These are phyloP conservation scores for Progne subis DNA, from an alignment of 2,113 vertebrate species.

Conservation along the genomic window DNA sequence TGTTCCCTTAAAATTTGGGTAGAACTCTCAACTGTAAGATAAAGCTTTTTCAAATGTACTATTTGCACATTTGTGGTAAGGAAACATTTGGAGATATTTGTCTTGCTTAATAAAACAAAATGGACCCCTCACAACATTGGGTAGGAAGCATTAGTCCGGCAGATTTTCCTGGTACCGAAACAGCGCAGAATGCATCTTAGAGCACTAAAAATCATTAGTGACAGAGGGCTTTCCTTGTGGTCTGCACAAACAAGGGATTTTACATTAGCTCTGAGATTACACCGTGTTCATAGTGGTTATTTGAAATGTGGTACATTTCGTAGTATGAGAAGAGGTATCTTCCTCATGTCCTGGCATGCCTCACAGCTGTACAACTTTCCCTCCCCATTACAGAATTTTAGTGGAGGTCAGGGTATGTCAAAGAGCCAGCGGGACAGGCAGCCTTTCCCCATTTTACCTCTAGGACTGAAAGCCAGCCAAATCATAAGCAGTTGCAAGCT, in stretches of 20 bases:
- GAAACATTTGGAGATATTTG: background rate
- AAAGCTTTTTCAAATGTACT: background rate
- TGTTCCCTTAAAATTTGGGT: background rate
- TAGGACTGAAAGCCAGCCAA: background rate
- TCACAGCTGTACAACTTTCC: background rate
- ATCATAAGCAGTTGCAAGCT: conserved; percentile 4
- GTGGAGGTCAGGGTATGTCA: background rate
- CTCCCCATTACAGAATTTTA: background rate
- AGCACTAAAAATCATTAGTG: background rate
- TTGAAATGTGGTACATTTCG: background rate
- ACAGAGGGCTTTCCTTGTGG: background rate
- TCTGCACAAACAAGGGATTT: background rate
- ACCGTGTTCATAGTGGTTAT: background rate
- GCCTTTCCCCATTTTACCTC: background rate
- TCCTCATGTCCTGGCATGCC: background rate
- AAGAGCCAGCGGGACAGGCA: background rate
- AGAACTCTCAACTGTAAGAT: background rate
- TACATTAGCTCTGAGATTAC: background rate
- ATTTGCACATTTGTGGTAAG: background rate
- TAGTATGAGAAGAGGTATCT: rapidly evolving
- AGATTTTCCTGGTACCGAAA: background rate
- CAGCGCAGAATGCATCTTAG: background rate
- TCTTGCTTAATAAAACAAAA: background rate
- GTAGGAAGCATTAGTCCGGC: background rate
- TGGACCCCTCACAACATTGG: background rate